Evolutionary conservation across 1,140 invertebrate species (phyloP), one percentile per base, ranked within the genome.

Genomic region (Drosophila suzukii): DNA sequence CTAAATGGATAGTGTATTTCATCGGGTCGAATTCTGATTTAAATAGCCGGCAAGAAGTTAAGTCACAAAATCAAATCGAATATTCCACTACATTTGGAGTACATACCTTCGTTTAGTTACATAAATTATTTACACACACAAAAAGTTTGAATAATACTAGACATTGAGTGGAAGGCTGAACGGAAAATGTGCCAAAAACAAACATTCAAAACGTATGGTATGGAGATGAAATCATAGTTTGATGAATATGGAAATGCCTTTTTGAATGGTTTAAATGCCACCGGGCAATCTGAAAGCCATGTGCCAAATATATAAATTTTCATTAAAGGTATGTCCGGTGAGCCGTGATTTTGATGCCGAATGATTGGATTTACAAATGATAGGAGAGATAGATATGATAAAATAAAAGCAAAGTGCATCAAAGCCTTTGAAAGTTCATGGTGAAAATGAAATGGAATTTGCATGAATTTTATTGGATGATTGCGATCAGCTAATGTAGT

Each of bases 321-420:
- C 43, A 58, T 47, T 68, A 55, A 67, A 47, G 63, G 17, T 30
- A 32, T 50, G 39, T 54, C 67, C 81, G 71, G 62, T 86, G 79
- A 88, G 36, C 62, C 50, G 51, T 83, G 58, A 76, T 78, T 71
- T 58, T 71, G 65, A 67, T 75, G 53, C 39, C 75, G 63, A 75
- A 75, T 79, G 75, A 83, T 83, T 75, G 72, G 81, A 80, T 76
- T 79, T 85, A 53, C 55, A 81, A 63, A 61, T 74, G 58, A 78
- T 57, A 66, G 71, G 27, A 27, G 27, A 61, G 50, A 11, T 30
- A 50, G 46, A 58, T 24, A 77, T 81, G 60, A 59, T 47, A 57
- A 75, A 67, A 59, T 75, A 65, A 58, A 75, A 67, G 36, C 47
- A 75, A 51, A 46, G 61, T 65, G 71, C 43, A 58, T 36, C 4